These are phyloP conservation scores for Apocrypta bakeri DNA, from an alignment of 1,140 invertebrate genomes.

Conservation along the genomic window DNA sequence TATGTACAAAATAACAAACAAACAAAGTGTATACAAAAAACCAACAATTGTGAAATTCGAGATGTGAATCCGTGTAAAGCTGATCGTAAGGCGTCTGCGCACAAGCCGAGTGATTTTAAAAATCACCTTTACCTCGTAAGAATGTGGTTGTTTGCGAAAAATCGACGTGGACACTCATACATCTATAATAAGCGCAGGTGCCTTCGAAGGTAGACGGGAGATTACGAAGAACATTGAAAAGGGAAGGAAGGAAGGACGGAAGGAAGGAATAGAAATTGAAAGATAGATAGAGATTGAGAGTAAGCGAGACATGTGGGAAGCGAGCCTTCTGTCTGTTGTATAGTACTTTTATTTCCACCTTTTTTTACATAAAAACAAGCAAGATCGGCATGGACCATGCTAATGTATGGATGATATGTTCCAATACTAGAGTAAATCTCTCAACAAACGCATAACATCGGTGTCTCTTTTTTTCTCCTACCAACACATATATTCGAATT, in stretches of 20 bases:
- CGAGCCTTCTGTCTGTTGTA: conserved; percentile 70
- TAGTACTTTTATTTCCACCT: conserved; percentile 74
- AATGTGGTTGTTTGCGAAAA: not conserved
- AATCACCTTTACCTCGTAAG: no score
- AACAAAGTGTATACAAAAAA: no score
- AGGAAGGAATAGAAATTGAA: conserved; percentile 12
- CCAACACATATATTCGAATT: no score
- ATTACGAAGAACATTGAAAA: conserved; percentile 34
- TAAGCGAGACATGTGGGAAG: conserved; percentile 54
- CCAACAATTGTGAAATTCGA: not conserved
- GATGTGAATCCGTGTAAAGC: not conserved
- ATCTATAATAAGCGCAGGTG: conserved; percentile 49
- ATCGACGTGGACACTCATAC: conserved; percentile 23
- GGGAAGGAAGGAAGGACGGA: conserved; percentile 44
- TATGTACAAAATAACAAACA: conserved; percentile 65
- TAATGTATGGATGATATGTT: conserved; percentile 73
- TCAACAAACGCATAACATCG: conserved; percentile 63
- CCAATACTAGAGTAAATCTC: conserved; percentile 72
- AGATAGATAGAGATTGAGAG: conserved; percentile 31
- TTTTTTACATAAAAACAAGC: conserved; percentile 72
- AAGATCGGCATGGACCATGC: conserved; percentile 70
- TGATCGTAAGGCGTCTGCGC: not conserved
- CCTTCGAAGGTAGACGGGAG: conserved; percentile 41
- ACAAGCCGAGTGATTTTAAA: conserved; percentile 5
- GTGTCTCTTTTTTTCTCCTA: conserved; percentile 38